Percentiles rank a stretch among this genome's conserved stretches.
phyloP scores from a whole-genome alignment of 1,140 invertebrate genomes.

The Bilobella aurantiaca region DNA sequence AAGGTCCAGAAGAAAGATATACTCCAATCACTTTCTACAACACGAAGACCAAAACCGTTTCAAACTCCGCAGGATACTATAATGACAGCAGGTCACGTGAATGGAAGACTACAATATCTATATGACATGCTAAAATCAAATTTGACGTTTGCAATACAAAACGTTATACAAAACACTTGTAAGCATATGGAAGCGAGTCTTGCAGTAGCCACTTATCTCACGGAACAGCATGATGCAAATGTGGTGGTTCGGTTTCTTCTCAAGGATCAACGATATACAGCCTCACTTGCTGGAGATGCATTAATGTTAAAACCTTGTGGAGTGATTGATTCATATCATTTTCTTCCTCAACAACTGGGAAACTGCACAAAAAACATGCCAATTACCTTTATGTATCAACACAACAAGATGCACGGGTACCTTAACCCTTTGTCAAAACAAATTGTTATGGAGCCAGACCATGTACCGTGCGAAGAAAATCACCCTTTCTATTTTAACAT shows the following conservation, averaged over 20 bases:
- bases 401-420: background rate
- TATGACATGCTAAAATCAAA: no score
- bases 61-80: no score
- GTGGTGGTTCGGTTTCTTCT: background rate
- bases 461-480: background rate
- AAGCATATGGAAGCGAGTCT: no score
- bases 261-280: background rate
- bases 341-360: background rate
- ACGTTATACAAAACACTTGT: no score
- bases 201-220: no score
- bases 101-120: no score
- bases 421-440: background rate
- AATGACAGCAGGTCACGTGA: no score
- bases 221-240: background rate
- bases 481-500: background rate
- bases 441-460: background rate
- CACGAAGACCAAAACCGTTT: no score
- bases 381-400: background rate
- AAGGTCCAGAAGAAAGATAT: no score
- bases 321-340: background rate
- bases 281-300: background rate
- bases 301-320: background rate
- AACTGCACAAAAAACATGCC: background rate
- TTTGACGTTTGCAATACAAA: no score
- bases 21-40: no score